phyloP scores from a whole-genome alignment of 2,888 invertebrate species.

The Chironomus riparius region DNA sequence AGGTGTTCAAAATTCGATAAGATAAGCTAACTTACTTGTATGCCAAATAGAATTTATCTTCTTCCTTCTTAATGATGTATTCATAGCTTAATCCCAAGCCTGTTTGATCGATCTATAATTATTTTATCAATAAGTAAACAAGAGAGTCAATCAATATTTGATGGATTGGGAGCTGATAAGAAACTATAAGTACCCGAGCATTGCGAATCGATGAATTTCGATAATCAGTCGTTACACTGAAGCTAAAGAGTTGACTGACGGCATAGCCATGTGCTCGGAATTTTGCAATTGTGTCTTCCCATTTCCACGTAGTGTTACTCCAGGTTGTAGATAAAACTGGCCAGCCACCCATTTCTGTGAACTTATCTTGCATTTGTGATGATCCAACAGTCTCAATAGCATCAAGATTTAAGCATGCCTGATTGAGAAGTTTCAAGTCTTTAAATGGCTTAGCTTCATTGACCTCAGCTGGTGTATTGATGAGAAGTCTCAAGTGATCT shows the following conservation, averaged over 20 bases:
- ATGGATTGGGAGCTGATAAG: neutral
- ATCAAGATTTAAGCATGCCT: conserved; percentile 71
- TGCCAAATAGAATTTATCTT: conserved; percentile 66
- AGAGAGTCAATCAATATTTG: neutral
- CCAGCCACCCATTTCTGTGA: conserved; percentile 63
- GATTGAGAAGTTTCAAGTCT: conserved; percentile 73
- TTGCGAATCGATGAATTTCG: conserved; percentile 2
- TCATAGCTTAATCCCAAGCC: conserved; percentile 66
- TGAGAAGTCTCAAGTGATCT: conserved; percentile 59
- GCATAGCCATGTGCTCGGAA: conserved; percentile 75
- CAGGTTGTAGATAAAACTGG: conserved; percentile 66
- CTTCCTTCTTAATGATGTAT: conserved; percentile 66
- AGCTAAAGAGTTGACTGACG: neutral
- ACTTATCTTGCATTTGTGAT: conserved; percentile 35
- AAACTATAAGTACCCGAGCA: conserved; percentile 49
- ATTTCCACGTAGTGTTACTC: conserved; percentile 60
- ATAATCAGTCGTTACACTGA: neutral
- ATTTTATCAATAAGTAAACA: neutral
- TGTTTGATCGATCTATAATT: conserved; percentile 64
- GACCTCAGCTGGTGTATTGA: conserved; percentile 54
- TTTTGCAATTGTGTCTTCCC: conserved; percentile 72
- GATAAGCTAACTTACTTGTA: conserved; percentile 44
- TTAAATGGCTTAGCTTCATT: conserved; percentile 61
- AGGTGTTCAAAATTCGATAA: no score
- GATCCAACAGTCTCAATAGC: conserved; percentile 42